Percentiles rank a stretch among this genome's conserved stretches.
These are phyloP conservation scores for Notiomystis cincta DNA, from an alignment of 2,113 vertebrate species.

Conservation along the genomic window DNA sequence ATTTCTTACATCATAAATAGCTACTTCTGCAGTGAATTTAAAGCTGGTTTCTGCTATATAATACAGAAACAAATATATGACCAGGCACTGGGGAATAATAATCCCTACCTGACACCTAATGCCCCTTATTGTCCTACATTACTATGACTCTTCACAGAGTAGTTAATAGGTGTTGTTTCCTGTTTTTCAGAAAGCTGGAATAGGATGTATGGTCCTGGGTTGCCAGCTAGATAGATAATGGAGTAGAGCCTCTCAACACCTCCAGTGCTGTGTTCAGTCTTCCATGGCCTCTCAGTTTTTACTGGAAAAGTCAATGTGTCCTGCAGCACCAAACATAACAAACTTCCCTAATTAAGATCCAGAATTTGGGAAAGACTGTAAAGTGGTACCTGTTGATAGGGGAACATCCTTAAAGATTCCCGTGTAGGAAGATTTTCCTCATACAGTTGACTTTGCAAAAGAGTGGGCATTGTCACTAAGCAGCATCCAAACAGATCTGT, in stretches of 20 bases:
- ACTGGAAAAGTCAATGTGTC: neutral
- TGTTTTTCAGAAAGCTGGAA: neutral
- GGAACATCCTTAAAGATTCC: neutral
- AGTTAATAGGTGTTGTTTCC: neutral
- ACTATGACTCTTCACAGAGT: neutral
- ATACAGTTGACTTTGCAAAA: neutral
- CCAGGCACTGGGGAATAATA: neutral
- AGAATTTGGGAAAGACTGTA: neutral
- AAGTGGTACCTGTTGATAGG: neutral
- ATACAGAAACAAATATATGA: neutral
- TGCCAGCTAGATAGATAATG: neutral
- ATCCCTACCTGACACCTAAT: neutral
- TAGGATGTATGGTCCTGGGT: neutral
- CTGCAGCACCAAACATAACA: neutral
- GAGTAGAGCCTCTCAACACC: neutral
- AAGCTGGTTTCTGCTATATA: neutral
- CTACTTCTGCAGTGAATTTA: neutral
- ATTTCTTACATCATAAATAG: neutral
- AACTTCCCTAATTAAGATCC: neutral
- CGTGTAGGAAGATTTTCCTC: neutral
- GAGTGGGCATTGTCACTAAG: fast-evolving
- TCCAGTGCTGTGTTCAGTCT: fast-evolving
- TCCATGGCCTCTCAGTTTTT: neutral
- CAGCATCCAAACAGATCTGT: neutral
- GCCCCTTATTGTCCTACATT: neutral